These are phyloP conservation scores for Heterochromis multidens DNA, from an alignment of 2,113 vertebrate genomes.

Conservation along the genomic window DNA sequence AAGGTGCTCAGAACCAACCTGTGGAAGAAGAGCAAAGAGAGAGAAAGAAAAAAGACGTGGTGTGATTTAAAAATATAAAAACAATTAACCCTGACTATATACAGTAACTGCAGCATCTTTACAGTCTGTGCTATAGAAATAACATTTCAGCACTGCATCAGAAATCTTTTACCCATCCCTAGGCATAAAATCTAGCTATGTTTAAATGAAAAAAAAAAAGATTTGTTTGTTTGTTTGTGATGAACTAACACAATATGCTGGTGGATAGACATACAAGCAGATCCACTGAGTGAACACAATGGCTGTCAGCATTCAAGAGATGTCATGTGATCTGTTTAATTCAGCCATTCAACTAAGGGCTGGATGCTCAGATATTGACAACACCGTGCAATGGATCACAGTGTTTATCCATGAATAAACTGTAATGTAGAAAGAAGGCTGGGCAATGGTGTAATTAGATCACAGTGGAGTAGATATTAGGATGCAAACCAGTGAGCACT, in stretches of 20 bases:
- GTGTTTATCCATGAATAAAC: background rate
- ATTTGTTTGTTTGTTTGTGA: background rate
- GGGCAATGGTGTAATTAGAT: conserved; percentile 34
- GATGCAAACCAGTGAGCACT: conserved; percentile 14
- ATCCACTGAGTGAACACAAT: background rate
- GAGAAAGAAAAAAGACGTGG: background rate
- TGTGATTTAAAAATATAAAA: background rate
- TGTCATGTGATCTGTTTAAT: conserved; percentile 9
- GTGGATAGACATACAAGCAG: background rate
- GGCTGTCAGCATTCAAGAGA: background rate
- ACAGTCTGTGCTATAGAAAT: background rate
- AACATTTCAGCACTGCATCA: background rate
- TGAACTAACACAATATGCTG: background rate
- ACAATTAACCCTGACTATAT: background rate
- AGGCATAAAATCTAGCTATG: background rate
- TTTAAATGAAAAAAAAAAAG: background rate
- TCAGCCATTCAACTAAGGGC: background rate
- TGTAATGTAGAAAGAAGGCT: conserved; percentile 8
- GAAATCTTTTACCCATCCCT: background rate
- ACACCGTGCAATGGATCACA: background rate
- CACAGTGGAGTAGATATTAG: conserved; percentile 3
- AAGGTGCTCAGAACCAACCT: conserved; percentile 80
- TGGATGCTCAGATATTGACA: conserved; percentile 41
- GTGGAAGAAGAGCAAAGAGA: conserved; percentile 11
- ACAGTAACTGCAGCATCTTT: background rate